phyloP scores from a whole-genome alignment of 1,140 invertebrate species.

The Drosophila chauvacae region DNA sequence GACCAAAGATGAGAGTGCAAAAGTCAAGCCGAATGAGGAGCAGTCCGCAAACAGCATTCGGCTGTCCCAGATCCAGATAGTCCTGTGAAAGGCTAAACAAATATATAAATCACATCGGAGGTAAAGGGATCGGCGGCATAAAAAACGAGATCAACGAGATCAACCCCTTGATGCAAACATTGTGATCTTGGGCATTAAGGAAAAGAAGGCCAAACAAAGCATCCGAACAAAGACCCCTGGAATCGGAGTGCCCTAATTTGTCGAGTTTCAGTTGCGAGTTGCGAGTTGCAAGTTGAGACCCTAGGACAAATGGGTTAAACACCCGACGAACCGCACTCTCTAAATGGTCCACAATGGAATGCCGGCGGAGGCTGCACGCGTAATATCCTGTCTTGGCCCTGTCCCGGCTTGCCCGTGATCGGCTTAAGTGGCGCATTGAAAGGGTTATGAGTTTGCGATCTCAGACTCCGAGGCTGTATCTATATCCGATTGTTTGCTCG shows the following conservation, averaged over 20 bases:
- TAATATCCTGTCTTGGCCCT: constrained; percentile 37
- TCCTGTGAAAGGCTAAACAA: constrained; percentile 40
- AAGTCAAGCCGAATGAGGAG: constrained; percentile 72
- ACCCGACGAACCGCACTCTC: constrained; percentile 68
- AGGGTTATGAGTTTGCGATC: constrained; percentile 70
- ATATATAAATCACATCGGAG: constrained; percentile 61
- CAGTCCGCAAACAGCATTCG: constrained; percentile 51
- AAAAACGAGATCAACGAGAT: constrained; percentile 71
- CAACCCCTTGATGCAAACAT: constrained; percentile 79
- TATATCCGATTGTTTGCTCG: constrained; percentile 20
- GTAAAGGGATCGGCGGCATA: constrained; percentile 21
- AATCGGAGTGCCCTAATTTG: constrained; percentile 79
- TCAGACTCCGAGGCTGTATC: constrained; percentile 12
- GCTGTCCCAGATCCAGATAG: constrained; percentile 68
- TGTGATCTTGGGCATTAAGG: constrained; percentile 74
- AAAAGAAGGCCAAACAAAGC: constrained; percentile 60
- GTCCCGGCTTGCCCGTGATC: constrained; percentile 57
- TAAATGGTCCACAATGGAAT: constrained; percentile 71
- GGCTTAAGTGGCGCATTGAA: constrained; percentile 82
- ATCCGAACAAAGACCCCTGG: constrained; percentile 58
- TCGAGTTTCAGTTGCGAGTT: constrained; percentile 52
- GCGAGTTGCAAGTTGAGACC: constrained; percentile 41
- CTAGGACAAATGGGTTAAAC: constrained; percentile 76
- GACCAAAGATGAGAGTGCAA: constrained; percentile 73
- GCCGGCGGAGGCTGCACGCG: constrained; percentile 55